Evolutionary conservation across 2,113 vertebrate species (phyloP).

Genomic region (Brevimyrus niger): DNA sequence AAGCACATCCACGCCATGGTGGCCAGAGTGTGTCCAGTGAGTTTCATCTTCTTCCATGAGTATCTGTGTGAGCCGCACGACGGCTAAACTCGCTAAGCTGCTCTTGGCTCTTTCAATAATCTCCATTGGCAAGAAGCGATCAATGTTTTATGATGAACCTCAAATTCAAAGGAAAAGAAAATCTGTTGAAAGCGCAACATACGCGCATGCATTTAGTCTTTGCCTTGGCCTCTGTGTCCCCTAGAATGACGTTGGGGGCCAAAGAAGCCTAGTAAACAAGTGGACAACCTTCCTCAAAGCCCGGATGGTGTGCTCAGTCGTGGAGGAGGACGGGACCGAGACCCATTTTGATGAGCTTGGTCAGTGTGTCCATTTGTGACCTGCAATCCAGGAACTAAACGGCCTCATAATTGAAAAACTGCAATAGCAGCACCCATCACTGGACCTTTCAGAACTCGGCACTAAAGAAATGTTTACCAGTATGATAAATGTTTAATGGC

Average conservation of each 20-base stretch:
- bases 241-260: constrained; percentile 90
- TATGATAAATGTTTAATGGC: neutral
- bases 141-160: neutral
- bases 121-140: neutral
- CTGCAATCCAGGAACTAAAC: neutral
- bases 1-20: constrained; percentile 94
- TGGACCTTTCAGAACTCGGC: neutral
- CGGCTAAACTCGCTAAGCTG: neutral
- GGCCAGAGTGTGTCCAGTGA: constrained; percentile 92
- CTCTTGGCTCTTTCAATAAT: neutral
- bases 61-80: constrained; percentile 14
- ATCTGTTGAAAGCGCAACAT: neutral
- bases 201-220: neutral
- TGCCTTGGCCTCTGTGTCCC: constrained; percentile 6
- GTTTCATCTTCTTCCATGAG: constrained; percentile 32
- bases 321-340: constrained; percentile 90
- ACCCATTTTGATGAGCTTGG: constrained; percentile 94
- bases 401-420: neutral
- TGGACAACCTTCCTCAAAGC: constrained; percentile 98
- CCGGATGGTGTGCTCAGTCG: constrained; percentile 88
- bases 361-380: constrained; percentile 39
- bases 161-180: neutral
- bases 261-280: constrained; percentile 94
- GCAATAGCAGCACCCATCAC: neutral
- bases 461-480: neutral